Percentiles rank a stretch among this genome's conserved stretches.
Conservation (phyloP, 2,888 invertebrate genomes). For the Parascotia fuliginaria region DNA sequence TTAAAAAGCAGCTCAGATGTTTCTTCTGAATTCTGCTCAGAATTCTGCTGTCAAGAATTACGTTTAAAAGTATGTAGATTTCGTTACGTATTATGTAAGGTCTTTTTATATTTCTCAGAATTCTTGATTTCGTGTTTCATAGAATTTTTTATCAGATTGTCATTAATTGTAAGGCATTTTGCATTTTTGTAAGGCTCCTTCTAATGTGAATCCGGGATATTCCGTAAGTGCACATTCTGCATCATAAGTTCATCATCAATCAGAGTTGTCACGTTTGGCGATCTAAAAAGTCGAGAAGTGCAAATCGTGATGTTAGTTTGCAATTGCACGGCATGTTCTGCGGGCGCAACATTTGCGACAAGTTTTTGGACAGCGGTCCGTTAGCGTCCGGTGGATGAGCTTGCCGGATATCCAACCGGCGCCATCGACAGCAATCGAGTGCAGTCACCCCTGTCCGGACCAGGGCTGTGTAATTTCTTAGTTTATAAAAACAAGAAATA, state of each 20-base stretch:
- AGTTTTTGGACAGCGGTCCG: conserved; percentile 65
- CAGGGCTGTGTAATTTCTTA: conserved; percentile 28
- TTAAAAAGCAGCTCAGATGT: too few relatives aligned
- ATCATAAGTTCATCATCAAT: conserved; percentile 5
- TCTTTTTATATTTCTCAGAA: too few relatives aligned
- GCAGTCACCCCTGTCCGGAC: conserved; percentile 52
- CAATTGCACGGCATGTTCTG: conserved; percentile 32
- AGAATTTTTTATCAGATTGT: too few relatives aligned
- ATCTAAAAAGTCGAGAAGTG: conserved; percentile 28
- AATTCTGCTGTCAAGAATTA: too few relatives aligned
- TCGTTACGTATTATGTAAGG: too few relatives aligned
- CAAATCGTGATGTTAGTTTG: conserved; percentile 33
- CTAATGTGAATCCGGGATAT: too few relatives aligned
- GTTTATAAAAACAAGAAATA: background rate
- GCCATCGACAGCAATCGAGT: conserved; percentile 34
- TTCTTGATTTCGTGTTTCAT: too few relatives aligned
- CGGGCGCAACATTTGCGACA: conserved; percentile 49
- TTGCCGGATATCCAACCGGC: conserved; percentile 66
- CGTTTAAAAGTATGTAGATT: too few relatives aligned
- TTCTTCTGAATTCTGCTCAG: too few relatives aligned
- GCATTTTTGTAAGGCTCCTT: too few relatives aligned
- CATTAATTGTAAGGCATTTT: too few relatives aligned
- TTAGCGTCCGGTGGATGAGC: conserved; percentile 79
- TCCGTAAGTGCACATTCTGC: conserved; percentile 16
- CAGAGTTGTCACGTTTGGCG: conserved; percentile 31